phyloP scores from a whole-genome alignment of 30 jellyfish, hydroid and myxozoan genomes.

The Cassiopea andromeda region DNA sequence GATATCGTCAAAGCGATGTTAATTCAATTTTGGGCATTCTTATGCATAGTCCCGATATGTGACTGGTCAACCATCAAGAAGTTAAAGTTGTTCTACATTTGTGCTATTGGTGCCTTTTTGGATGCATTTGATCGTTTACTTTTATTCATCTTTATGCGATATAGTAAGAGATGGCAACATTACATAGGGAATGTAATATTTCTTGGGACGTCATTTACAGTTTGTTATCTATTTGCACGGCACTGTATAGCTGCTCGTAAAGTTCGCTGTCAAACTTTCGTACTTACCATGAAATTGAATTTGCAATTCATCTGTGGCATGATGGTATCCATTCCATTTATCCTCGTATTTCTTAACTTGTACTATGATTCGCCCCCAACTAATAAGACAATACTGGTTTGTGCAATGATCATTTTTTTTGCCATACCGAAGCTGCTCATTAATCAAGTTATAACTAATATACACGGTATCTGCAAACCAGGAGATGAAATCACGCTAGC shows the following conservation, averaged over 20 bases:
- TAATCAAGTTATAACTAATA: not conserved
- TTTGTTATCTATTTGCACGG: not conserved
- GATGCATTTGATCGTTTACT: slow-evolving; percentile 12
- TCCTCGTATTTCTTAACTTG: not conserved
- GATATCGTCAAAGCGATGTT: slow-evolving; percentile 5
- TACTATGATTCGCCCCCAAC: not conserved
- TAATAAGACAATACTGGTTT: slow-evolving; percentile 6
- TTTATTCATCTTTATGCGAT: not conserved
- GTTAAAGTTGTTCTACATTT: not conserved
- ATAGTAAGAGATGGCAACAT: not conserved
- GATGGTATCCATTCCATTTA: not conserved
- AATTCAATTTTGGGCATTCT: slow-evolving; percentile 6
- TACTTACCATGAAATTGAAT: slow-evolving; percentile 7
- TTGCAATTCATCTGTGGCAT: slow-evolving; percentile 9
- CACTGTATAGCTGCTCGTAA: not conserved
- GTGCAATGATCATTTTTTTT: not conserved
- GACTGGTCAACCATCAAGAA: slow-evolving; percentile 9
- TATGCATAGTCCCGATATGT: slow-evolving; percentile 9
- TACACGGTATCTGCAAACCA: not conserved
- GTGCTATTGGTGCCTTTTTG: not conserved
- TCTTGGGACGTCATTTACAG: not conserved
- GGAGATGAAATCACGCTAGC: not conserved
- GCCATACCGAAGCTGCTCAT: slow-evolving; percentile 28
- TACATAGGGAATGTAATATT: slow-evolving; percentile 6
- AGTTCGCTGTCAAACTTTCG: not conserved